These are phyloP conservation scores for Neogobius melanostomus DNA, from an alignment of 2,113 vertebrate species.

Conservation along the genomic window DNA sequence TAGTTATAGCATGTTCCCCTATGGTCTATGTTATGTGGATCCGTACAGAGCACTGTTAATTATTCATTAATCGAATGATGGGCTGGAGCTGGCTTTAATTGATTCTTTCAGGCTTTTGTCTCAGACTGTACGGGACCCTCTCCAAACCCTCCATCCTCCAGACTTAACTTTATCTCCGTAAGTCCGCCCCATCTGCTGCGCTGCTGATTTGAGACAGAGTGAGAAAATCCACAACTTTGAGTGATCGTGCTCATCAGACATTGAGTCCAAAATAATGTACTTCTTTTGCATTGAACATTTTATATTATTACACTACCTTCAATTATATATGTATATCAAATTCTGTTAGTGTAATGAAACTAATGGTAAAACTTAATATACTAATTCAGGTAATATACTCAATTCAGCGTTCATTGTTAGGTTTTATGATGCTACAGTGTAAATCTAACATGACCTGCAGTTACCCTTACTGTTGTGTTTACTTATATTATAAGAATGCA, in stretches of 20 bases:
- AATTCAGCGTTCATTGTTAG: too few species aligned
- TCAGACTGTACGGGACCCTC: constrained; percentile 42
- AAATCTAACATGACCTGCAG: too few species aligned
- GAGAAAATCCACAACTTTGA: background rate
- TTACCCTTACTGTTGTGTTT: too few species aligned
- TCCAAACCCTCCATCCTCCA: constrained; percentile 21
- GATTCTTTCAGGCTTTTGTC: constrained; percentile 70
- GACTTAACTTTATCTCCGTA: constrained; percentile 16
- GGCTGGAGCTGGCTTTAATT: constrained; percentile 58
- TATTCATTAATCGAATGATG: constrained; percentile 69
- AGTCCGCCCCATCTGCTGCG: constrained; percentile 10
- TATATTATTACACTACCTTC: background rate
- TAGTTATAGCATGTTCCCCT: constrained; percentile 32
- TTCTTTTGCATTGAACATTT: background rate
- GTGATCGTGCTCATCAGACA: background rate
- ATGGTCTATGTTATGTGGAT: constrained; percentile 45
- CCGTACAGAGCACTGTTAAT: constrained; percentile 59
- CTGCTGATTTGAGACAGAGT: background rate
- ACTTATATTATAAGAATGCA: too few species aligned
- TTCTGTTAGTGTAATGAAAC: too few species aligned
- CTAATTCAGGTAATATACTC: too few species aligned
- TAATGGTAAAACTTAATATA: too few species aligned
- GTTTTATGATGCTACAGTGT: too few species aligned
- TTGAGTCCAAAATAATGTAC: background rate
- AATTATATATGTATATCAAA: background rate